A percentile compares a stretch with the other conserved stretches of the same genome.
phyloP scores from a whole-genome alignment of 2,888 invertebrate species.

The Lasioglossum calceatum region DNA sequence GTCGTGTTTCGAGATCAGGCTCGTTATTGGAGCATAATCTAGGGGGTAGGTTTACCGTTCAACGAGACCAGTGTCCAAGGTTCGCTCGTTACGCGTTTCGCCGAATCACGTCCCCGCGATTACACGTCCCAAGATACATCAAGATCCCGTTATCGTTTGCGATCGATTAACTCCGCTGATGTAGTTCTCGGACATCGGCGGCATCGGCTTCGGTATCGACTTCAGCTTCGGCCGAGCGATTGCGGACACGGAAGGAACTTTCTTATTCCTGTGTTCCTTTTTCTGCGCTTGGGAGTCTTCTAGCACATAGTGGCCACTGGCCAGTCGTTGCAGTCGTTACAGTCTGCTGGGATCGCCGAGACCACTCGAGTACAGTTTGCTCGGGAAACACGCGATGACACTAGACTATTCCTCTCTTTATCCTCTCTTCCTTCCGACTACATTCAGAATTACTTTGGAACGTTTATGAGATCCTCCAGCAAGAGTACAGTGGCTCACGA shows the following conservation, averaged over 20 bases:
- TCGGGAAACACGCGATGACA: conserved; percentile 18
- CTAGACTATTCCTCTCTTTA: neutral
- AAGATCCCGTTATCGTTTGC: conserved; percentile 68
- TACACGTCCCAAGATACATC: conserved; percentile 52
- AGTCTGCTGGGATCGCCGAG: conserved; percentile 13
- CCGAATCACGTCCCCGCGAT: conserved; percentile 64
- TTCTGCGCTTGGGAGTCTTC: conserved; percentile 18
- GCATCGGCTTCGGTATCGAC: neutral
- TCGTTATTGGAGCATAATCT: conserved; percentile 39
- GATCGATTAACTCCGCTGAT: conserved; percentile 67
- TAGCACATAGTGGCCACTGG: neutral
- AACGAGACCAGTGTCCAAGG: neutral
- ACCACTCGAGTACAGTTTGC: neutral
- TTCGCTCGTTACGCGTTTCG: conserved; percentile 64
- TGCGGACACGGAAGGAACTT: conserved; percentile 52
- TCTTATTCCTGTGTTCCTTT: conserved; percentile 47
- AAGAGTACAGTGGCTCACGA: neutral
- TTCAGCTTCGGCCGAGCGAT: conserved; percentile 39
- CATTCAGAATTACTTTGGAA: neutral
- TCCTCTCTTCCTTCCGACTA: neutral
- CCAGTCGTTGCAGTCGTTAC: neutral
- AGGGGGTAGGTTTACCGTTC: conserved; percentile 43
- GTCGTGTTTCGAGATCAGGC: conserved; percentile 8
- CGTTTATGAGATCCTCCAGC: neutral
- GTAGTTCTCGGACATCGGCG: conserved; percentile 37